These are phyloP conservation scores for Pseudoatta argentina DNA, from an alignment of 1,140 invertebrate species.

Conservation along the genomic window DNA sequence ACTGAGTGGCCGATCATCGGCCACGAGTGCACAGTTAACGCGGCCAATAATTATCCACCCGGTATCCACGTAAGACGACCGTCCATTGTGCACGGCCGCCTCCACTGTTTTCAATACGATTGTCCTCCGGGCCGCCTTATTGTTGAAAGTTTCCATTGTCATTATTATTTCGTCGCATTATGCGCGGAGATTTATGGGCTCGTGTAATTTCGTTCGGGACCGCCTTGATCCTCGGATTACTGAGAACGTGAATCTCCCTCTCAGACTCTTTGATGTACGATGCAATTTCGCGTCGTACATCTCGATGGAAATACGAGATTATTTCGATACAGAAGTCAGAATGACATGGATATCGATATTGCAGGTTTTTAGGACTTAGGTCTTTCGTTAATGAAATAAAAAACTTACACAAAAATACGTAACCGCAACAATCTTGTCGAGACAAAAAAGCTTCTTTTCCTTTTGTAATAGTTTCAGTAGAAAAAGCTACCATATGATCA, in stretches of 20 bases:
- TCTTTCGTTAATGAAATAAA: neutral
- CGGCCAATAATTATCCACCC: slow-evolving; percentile 78
- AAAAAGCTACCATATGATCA: neutral
- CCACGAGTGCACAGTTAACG: slow-evolving; percentile 48
- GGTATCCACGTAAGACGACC: slow-evolving; percentile 77
- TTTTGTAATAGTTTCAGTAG: neutral
- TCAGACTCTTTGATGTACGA: slow-evolving; percentile 53
- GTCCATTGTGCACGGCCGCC: slow-evolving; percentile 77
- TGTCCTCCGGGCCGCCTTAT: slow-evolving; percentile 80
- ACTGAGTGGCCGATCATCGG: neutral
- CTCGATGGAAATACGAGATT: slow-evolving; percentile 8
- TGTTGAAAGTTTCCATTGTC: slow-evolving; percentile 85
- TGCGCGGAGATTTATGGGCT: slow-evolving; percentile 81
- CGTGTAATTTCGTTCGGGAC: slow-evolving; percentile 75
- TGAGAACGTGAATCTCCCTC: slow-evolving; percentile 44
- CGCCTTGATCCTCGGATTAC: slow-evolving; percentile 57
- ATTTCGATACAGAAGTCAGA: slow-evolving; percentile 39
- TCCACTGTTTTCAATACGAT: slow-evolving; percentile 84
- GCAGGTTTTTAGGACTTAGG: neutral
- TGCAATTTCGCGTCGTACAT: slow-evolving; percentile 47
- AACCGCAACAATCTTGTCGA: neutral
- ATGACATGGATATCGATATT: slow-evolving; percentile 15
- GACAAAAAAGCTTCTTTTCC: neutral
- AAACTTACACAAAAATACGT: neutral
- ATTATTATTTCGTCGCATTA: slow-evolving; percentile 84